Evolutionary conservation across 2,888 invertebrate genomes (phyloP).

Genomic region (Alsophila aescularia): DNA sequence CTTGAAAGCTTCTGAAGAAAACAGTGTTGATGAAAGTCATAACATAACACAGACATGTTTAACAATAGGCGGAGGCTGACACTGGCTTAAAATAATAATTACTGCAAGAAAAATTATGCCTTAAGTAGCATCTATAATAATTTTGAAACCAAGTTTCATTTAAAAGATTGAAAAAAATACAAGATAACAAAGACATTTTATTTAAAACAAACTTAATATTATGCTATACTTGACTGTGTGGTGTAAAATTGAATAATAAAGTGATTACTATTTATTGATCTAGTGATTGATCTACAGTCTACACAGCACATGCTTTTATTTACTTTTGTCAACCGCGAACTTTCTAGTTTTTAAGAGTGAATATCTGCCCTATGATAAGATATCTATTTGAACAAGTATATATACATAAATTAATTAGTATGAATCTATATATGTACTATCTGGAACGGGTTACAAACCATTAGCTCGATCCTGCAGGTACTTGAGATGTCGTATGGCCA

Average conservation of each 20-base stretch:
- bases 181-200: no score
- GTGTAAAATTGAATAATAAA: no score
- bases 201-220: no score
- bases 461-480: conserved; percentile 90
- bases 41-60: conserved; percentile 9
- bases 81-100: conserved; percentile 16
- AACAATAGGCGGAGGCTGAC: conserved; percentile 31
- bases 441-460: conserved; percentile 52
- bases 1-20: conserved; percentile 69
- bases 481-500: conserved; percentile 98
- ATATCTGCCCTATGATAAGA: no score
- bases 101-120: background rate
- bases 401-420: no score
- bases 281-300: no score
- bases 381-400: no score
- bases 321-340: no score
- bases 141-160: conserved; percentile 4
- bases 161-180: background rate
- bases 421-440: background rate
- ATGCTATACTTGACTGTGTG: no score
- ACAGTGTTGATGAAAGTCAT: conserved; percentile 53
- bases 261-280: no score
- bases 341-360: no score
- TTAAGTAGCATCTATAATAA: background rate
- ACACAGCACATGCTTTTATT: no score